Base-by-base conservation (phyloP, 1,140 invertebrate species). In the Panonychus citri region DNA sequence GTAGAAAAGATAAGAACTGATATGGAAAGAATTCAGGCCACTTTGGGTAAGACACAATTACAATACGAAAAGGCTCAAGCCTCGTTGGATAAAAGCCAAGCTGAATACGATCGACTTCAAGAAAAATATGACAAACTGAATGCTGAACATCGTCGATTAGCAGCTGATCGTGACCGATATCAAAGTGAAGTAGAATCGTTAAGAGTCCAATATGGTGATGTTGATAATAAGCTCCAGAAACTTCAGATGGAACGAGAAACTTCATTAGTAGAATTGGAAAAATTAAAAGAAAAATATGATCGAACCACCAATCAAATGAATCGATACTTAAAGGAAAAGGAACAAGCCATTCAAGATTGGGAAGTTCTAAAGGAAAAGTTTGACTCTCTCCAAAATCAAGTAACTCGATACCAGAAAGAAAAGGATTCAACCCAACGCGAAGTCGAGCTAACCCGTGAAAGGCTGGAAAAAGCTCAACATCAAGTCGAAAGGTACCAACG, bases 1-100 rank as follows among this genome's bases (percentile, higher is more conserved):
- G 71, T 87, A 42, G 85, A 91, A 65, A 91, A 91, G 66, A 74
- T 82, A n/a, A 76, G 82, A 62, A 84, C 87, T 68, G 87, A 93
- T 70, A 71, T 90, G 62, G 87, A 91, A 70, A 75, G 86, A 49
- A 81, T 82, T 26, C 85, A 89, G 68, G 81, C 81, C 7, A 85
- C 84, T 17, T 75, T 89, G 19, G 83, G 83, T 62, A 90, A 91
- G 69, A 80, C 83, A 50, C 85, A 90, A 69, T 70, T 85, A 52
- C 83, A 86, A 64, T 82, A 87, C 65, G 86, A 90, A 66, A 90
- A 90, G 69, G 70, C 87, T 37, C 85, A 91, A 67, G 81, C 82
- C 58, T 73, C 80, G 12, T 70, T 89, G 56, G 85, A 90, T 67
- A 84, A 89, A 63, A 80, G 84, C 1, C 85, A 90, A 68, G 82